These are phyloP conservation scores for Acrocephalus kingi DNA, from an alignment of 2,113 vertebrate species.

Conservation along the genomic window DNA sequence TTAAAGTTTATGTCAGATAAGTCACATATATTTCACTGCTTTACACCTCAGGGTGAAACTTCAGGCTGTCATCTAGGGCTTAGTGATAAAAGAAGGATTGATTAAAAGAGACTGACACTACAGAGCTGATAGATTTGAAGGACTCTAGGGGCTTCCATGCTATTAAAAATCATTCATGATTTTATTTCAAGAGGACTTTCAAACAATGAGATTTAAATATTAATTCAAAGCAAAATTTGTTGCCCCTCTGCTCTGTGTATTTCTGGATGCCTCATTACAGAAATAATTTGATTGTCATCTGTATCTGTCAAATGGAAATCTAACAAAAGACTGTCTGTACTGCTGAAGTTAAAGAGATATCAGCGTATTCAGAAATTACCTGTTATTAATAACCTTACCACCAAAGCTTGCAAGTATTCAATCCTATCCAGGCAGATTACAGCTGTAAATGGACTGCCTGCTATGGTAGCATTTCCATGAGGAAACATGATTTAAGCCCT, in stretches of 20 bases:
- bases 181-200: slow-evolving; percentile 51
- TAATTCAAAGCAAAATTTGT: slow-evolving; percentile 55
- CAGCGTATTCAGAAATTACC: neutral
- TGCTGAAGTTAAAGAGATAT: neutral
- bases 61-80: slow-evolving; percentile 32
- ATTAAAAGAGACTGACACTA: slow-evolving; percentile 59
- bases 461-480: neutral
- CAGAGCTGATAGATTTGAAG: slow-evolving; percentile 41
- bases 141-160: neutral
- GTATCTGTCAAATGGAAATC: slow-evolving; percentile 1
- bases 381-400: neutral
- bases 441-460: neutral
- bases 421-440: neutral
- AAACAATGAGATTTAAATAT: slow-evolving; percentile 59
- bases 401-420: neutral
- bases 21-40: slow-evolving; percentile 39
- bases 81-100: slow-evolving; percentile 49
- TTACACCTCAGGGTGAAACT: slow-evolving; percentile 46
- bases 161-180: slow-evolving; percentile 46
- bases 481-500: neutral
- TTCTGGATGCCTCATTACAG: slow-evolving; percentile 36
- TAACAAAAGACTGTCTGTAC: neutral
- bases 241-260: neutral
- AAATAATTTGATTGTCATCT: slow-evolving; percentile 44
- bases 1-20: slow-evolving; percentile 26